These are phyloP conservation scores for Nomada fabriciana DNA, from an alignment of 2,888 invertebrate species.

Conservation along the genomic window DNA sequence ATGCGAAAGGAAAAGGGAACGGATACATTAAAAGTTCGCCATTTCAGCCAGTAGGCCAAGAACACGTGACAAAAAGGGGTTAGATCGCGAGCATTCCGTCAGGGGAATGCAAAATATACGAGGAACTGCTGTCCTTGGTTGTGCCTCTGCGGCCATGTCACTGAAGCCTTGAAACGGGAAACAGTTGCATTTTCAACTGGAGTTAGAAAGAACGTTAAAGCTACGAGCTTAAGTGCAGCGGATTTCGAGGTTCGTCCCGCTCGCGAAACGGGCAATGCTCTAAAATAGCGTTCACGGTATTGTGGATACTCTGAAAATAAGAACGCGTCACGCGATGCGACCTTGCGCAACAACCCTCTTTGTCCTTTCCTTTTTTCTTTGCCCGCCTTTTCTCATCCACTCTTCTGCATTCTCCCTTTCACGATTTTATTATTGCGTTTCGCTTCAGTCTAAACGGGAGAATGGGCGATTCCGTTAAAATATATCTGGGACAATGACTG, in stretches of 20 bases:
- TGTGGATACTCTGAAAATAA: constrained; percentile 24
- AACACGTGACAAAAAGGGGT: constrained; percentile 15
- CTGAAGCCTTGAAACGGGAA: constrained; percentile 50
- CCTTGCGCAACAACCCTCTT: constrained; percentile 11
- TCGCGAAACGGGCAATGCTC: constrained; percentile 7
- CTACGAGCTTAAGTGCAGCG: constrained; percentile 45
- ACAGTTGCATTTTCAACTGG: constrained; percentile 19
- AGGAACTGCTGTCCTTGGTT: constrained; percentile 40
- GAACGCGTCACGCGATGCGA: neutral
- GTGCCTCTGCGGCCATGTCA: constrained; percentile 23
- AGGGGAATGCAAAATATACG: constrained; percentile 27
- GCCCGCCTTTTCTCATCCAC: neutral
- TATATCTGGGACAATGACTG: neutral
- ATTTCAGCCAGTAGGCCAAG: constrained; percentile 28
- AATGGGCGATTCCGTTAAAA: neutral
- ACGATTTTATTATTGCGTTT: neutral
- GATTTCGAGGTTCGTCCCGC: constrained; percentile 17
- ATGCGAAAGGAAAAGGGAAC: neutral
- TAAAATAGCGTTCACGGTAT: neutral
- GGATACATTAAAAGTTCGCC: constrained; percentile 18
- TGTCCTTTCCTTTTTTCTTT: constrained; percentile 1
- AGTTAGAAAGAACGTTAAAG: constrained; percentile 44
- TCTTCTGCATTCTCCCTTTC: neutral
- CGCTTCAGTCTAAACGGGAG: neutral
- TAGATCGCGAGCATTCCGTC: constrained; percentile 17